A percentile compares a stretch with the other conserved stretches of the same genome.
phyloP scores from a whole-genome alignment of 2,888 invertebrate genomes.

The Polietes domitor region DNA sequence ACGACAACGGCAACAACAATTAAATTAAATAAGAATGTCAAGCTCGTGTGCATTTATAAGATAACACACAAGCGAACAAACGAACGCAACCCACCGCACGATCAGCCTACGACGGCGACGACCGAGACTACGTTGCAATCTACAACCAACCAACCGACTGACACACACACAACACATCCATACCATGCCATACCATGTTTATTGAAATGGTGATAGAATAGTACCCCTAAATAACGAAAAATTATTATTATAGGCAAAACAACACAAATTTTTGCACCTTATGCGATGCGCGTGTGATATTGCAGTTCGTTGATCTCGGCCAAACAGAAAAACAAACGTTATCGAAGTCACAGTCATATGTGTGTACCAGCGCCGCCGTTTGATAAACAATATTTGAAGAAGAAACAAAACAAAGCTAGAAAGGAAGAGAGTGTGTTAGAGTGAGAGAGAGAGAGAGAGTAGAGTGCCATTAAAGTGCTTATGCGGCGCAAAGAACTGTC shows the following conservation, averaged over 20 bases:
- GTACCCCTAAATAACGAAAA: conserved; percentile 21
- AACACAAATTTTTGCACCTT: conserved; percentile 64
- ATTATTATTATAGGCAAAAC: too few species aligned
- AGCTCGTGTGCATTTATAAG: conserved; percentile 38
- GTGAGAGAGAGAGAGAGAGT: background rate
- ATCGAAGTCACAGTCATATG: background rate
- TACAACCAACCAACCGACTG: too few species aligned
- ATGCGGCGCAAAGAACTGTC: too few species aligned
- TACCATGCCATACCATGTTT: conserved; percentile 1
- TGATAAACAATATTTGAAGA: background rate
- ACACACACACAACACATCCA: background rate
- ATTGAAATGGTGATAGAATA: conserved; percentile 5
- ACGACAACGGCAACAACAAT: conserved; percentile 10
- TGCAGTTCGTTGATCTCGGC: conserved; percentile 68
- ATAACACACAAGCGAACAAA: background rate
- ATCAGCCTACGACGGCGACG: background rate
- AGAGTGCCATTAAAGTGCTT: background rate
- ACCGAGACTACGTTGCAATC: too few species aligned
- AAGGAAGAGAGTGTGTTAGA: background rate
- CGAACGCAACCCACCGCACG: background rate
- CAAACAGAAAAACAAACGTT: background rate
- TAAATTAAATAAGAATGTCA: conserved; percentile 25
- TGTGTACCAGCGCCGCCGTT: too few species aligned
- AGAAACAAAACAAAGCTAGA: background rate
- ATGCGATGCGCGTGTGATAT: conserved; percentile 29